Evolutionary conservation across 2,797 vertebrate species (phyloP).

Genomic region (Lepilemur ruficaudatus): DNA sequence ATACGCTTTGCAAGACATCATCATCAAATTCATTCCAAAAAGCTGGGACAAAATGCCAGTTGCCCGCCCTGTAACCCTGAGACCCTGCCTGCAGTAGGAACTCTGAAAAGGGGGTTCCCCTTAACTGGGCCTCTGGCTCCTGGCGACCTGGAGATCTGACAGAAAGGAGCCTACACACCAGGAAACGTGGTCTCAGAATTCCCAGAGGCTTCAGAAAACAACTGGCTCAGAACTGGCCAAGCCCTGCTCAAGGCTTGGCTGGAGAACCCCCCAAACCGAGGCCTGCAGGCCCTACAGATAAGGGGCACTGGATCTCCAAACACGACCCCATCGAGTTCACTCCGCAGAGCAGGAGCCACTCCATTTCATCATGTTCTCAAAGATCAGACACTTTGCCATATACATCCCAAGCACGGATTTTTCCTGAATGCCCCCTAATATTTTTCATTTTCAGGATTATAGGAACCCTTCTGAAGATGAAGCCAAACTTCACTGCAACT

Average conservation of each 20-base stretch:
- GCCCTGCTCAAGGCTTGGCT: background rate
- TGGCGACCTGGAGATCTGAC: background rate
- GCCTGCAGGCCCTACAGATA: accelerated
- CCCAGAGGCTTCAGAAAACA: background rate
- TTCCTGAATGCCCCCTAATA: background rate
- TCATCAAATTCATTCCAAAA: background rate
- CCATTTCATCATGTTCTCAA: background rate
- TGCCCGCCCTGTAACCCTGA: background rate
- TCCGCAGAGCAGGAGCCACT: background rate
- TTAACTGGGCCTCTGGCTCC: background rate
- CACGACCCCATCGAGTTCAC: accelerated
- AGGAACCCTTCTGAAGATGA: background rate
- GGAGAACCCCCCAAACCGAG: background rate
- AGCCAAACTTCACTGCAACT: background rate
- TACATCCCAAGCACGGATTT: background rate
- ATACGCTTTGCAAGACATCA: background rate
- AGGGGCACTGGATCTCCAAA: accelerated
- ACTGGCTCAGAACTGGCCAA: background rate
- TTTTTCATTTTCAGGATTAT: conserved; percentile 9
- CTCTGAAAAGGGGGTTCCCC: background rate
- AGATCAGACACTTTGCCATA: background rate
- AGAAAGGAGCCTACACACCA: background rate
- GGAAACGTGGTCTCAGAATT: background rate
- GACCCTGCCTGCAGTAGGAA: background rate
- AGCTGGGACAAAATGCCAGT: background rate